These are phyloP conservation scores for Eucidaris tribuloides DNA, from an alignment of 35 echinoderm and acorn worm genomes.

Conservation along the genomic window DNA sequence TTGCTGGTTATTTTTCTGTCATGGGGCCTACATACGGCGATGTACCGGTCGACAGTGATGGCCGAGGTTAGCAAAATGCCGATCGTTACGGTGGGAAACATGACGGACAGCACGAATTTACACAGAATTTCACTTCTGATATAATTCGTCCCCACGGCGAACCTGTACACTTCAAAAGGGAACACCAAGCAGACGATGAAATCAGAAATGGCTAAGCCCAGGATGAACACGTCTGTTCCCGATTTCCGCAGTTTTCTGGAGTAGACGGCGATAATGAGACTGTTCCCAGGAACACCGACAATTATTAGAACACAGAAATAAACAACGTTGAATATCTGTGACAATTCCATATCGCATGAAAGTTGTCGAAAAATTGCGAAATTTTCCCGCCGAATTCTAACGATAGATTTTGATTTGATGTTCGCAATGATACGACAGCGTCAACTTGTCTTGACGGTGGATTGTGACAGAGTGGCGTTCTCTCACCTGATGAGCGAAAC, in stretches of 20 bases:
- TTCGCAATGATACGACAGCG: too few species aligned
- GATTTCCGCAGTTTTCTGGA: not conserved
- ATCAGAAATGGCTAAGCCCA: constrained; percentile 1
- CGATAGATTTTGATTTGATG: too few species aligned
- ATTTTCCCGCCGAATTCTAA: too few species aligned
- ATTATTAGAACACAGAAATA: not conserved
- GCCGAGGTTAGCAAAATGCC: not conserved
- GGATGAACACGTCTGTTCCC: constrained; percentile 18
- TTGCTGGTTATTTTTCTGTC: not conserved
- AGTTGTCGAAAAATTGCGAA: too few species aligned
- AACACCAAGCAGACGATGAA: constrained; percentile 13
- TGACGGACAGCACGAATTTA: not conserved
- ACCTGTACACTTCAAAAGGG: not conserved
- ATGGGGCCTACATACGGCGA: not conserved
- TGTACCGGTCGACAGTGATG: constrained; percentile 10
- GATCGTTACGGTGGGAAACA: not conserved
- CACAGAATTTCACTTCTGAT: not conserved
- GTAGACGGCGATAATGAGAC: constrained; percentile 5
- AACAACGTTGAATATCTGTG: not conserved
- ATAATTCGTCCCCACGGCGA: not conserved
- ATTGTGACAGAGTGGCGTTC: too few species aligned
- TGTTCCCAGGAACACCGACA: not conserved
- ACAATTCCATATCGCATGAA: too few species aligned
- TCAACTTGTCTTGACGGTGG: too few species aligned
- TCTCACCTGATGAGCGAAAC: too few species aligned